Conservation (phyloP, 2,888 invertebrate genomes). For the Villa cingulata region DNA sequence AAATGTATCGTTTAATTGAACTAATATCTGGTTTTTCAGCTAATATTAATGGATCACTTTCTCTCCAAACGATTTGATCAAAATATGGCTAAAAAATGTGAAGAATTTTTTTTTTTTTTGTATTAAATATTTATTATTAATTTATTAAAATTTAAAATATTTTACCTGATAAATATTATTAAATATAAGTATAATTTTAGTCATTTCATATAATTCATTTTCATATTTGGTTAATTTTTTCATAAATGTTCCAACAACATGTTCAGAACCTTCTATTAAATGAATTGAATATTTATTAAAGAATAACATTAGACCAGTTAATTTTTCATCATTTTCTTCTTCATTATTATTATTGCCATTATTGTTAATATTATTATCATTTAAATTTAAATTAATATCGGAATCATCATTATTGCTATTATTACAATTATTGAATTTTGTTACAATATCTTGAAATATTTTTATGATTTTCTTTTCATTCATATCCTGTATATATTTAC, state of each 20-base stretch:
- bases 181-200: constrained; percentile 10
- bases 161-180: constrained; percentile 12
- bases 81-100: not conserved
- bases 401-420: not conserved
- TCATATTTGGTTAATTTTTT: constrained; percentile 2
- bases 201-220: constrained; percentile 4
- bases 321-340: constrained; percentile 1
- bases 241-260: constrained; percentile 11
- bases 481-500: constrained; percentile 1
- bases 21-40: not conserved
- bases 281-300: constrained; percentile 12
- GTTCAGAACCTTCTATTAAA: constrained; percentile 14
- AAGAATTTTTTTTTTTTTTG: too few relatives aligned
- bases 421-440: not conserved
- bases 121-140: too few relatives aligned
- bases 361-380: too few relatives aligned
- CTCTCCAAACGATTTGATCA: not conserved
- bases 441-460: not conserved
- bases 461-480: not conserved
- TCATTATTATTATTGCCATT: not conserved
- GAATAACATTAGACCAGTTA: constrained; percentile 9
- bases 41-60: not conserved
- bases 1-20: not conserved
- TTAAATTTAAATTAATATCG: not conserved
- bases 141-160: too few relatives aligned